A percentile compares a stretch with the other conserved stretches of the same genome.
These are phyloP conservation scores for Nyctibius grandis DNA, from an alignment of 2,797 vertebrate genomes.

Conservation along the genomic window DNA sequence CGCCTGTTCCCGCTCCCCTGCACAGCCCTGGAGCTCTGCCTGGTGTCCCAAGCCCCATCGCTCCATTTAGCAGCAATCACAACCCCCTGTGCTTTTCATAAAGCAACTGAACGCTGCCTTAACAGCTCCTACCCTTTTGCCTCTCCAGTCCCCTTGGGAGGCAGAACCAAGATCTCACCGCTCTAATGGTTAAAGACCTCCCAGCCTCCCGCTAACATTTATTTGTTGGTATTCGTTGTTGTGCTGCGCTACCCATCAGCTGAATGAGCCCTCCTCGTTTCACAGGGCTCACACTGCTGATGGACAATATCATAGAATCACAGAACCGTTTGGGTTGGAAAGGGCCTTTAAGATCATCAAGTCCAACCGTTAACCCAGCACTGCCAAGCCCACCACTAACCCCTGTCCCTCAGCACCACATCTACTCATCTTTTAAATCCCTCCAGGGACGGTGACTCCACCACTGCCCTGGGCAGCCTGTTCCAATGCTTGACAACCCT, in stretches of 20 bases:
- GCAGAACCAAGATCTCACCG: neutral
- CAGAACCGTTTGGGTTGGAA: too few species aligned
- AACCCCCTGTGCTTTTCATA: neutral
- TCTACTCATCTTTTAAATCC: too few species aligned
- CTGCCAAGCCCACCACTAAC: too few species aligned
- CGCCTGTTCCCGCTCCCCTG: neutral
- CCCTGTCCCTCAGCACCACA: too few species aligned
- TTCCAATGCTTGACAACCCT: too few species aligned
- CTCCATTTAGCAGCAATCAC: neutral
- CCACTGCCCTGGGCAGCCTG: too few species aligned
- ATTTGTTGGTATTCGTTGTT: neutral
- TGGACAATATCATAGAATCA: too few species aligned
- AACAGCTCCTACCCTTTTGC: neutral
- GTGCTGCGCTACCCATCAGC: neutral
- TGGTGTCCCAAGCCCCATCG: neutral
- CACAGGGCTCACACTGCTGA: neutral
- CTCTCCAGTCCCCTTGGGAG: neutral
- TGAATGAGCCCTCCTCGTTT: neutral
- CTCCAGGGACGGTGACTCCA: too few species aligned
- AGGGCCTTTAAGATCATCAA: too few species aligned
- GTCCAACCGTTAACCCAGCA: too few species aligned
- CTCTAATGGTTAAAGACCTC: neutral
- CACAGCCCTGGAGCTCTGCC: neutral
- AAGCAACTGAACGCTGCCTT: fast-evolving
- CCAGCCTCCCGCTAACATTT: neutral